Conservation (phyloP, 2,113 vertebrate genomes). For the Lepisosteus oculatus region DNA sequence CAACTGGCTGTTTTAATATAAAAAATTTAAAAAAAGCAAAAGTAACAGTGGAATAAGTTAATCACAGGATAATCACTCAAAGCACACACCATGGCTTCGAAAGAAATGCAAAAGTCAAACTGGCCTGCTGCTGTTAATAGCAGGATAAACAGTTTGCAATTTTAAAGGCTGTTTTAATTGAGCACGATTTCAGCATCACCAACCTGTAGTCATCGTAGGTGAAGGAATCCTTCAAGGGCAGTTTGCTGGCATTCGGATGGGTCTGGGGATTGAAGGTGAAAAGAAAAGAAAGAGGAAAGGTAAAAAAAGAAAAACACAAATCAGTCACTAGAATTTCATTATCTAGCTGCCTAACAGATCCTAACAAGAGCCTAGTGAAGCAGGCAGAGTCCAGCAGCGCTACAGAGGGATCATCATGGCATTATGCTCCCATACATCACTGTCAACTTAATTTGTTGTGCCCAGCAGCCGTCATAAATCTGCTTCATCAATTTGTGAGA, state of each 20-base stretch:
- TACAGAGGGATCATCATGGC: conserved; percentile 74
- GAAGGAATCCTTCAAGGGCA: conserved; percentile 96
- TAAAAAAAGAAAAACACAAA: conserved; percentile 61
- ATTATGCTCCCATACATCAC: conserved; percentile 88
- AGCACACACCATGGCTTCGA: no score
- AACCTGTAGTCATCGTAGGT: conserved; percentile 99
- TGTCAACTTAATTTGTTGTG: conserved; percentile 96
- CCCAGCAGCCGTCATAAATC: conserved; percentile 93
- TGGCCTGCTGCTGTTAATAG: no score
- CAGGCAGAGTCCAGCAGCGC: conserved; percentile 71
- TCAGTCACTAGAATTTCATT: conserved; percentile 85
- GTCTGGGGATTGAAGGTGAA: conserved; percentile 73
- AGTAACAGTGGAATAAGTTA: no score
- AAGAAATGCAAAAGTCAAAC: no score
- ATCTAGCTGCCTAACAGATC: conserved; percentile 81
- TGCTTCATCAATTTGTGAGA: conserved; percentile 86
- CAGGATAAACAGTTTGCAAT: no score
- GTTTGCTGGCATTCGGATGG: conserved; percentile 92
- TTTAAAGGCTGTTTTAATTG: background rate
- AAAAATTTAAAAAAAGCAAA: no score
- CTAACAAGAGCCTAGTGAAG: conserved; percentile 88
- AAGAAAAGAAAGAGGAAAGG: conserved; percentile 43
- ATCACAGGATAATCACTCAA: no score
- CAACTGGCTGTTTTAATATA: no score
- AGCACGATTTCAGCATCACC: conserved; percentile 45